Conservation (phyloP, 35 echinoderm and acorn worm genomes). For the Apostichopus californicus region DNA sequence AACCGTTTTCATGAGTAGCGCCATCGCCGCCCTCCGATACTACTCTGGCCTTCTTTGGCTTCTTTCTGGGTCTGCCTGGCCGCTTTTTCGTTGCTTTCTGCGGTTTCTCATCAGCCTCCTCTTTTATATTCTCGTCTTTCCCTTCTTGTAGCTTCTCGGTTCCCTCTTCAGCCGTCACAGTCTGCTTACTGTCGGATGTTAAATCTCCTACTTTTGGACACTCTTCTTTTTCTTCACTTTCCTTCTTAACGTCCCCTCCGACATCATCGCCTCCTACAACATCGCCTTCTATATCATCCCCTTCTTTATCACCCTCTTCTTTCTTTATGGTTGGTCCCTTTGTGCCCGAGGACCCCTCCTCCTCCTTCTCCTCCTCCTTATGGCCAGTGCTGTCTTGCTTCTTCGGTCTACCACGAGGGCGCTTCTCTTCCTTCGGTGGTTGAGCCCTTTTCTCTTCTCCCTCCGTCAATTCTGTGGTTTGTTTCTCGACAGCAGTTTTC, state of each 20-base stretch:
- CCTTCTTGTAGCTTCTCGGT: not conserved
- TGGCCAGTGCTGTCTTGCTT: not conserved
- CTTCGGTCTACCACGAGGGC: slow-evolving; percentile 1
- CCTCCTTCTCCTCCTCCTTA: not conserved
- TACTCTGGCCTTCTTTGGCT: not conserved
- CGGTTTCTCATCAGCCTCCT: not conserved
- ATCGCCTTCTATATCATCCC: no score
- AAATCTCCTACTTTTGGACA: not conserved
- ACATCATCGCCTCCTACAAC: no score
- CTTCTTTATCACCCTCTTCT: not conserved
- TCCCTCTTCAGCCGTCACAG: not conserved
- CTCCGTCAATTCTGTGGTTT: not conserved
- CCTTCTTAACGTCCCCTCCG: not conserved
- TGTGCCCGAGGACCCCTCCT: not conserved
- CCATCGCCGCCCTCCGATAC: not conserved
- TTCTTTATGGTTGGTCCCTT: not conserved
- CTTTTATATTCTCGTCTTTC: not conserved
- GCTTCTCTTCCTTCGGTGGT: not conserved
- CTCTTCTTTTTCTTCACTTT: not conserved
- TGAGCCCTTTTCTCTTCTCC: not conserved
- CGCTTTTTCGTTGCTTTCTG: not conserved
- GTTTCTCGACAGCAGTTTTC: not conserved
- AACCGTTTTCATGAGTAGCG: not conserved
- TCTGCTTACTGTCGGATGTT: not conserved
- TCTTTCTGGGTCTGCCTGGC: not conserved